Conservation (phyloP, 2,797 vertebrate species). For the Amazona finschi region DNA sequence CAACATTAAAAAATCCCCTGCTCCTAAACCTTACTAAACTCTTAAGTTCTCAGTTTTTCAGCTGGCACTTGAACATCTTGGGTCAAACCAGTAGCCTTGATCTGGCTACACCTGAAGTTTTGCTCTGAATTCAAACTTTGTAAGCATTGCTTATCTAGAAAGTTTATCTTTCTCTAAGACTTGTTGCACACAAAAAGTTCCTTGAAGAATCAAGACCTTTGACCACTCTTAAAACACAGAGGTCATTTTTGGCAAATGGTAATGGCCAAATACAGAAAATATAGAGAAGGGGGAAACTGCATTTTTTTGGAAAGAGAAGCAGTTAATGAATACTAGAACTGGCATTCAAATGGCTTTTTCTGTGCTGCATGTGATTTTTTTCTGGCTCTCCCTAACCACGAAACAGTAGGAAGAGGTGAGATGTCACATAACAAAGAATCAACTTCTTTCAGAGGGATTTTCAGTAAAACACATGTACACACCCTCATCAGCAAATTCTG, state of each 20-base stretch:
- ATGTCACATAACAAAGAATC: not conserved
- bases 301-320: not conserved
- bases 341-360: constrained; percentile 22
- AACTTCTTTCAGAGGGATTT: constrained; percentile 15
- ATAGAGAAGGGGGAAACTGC: not conserved
- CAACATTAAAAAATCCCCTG: not conserved
- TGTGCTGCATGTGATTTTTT: not conserved
- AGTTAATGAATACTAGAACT: not conserved
- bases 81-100: not conserved
- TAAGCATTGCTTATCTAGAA: not conserved
- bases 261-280: not conserved
- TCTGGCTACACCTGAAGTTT: not conserved
- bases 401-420: not conserved
- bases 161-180: not conserved
- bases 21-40: not conserved
- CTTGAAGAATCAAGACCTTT: not conserved
- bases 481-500: constrained; percentile 1
- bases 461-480: constrained; percentile 4
- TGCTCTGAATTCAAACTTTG: not conserved
- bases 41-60: not conserved
- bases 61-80: not conserved
- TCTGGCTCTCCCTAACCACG: not conserved
- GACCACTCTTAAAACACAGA: constrained; percentile 50
- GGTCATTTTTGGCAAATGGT: constrained; percentile 32
- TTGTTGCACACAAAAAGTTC: not conserved